Evolutionary conservation across 2,797 vertebrate species (phyloP).

Genomic region (Taeniopygia guttata): DNA sequence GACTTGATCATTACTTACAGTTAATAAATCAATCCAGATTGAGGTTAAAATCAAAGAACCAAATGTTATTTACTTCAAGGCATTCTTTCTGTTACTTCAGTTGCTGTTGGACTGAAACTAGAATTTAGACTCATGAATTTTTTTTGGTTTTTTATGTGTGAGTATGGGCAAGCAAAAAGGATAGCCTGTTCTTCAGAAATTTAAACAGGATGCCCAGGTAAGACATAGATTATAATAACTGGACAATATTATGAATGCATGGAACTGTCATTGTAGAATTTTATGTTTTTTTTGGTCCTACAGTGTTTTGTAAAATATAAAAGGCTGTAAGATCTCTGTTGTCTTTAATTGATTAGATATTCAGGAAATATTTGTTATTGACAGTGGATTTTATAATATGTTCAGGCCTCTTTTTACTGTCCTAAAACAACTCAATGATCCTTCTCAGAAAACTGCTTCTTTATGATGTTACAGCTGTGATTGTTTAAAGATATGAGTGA

Average conservation of each 20-base stretch:
- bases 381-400: not conserved
- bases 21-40: constrained; percentile 28
- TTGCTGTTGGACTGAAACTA: not conserved
- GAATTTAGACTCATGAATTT: not conserved
- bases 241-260: not conserved
- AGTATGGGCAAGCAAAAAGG: not conserved
- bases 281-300: not conserved
- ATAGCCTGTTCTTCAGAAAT: not conserved
- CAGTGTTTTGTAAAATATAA: not conserved
- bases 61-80: constrained; percentile 41
- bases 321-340: not conserved
- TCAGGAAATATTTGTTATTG: not conserved
- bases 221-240: not conserved
- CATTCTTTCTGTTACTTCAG: not conserved
- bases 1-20: constrained; percentile 21
- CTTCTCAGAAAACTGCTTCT: not conserved
- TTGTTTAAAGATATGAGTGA: not conserved
- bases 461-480: not conserved
- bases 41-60: constrained; percentile 37
- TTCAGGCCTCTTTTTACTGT: not conserved
- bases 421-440: not conserved
- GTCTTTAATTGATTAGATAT: not conserved
- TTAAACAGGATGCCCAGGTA: not conserved
- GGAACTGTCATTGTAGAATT: not conserved
- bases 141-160: not conserved